Evolutionary conservation across 1,140 invertebrate species (phyloP).

Genomic region (Lordiphosa clarofinis): DNA sequence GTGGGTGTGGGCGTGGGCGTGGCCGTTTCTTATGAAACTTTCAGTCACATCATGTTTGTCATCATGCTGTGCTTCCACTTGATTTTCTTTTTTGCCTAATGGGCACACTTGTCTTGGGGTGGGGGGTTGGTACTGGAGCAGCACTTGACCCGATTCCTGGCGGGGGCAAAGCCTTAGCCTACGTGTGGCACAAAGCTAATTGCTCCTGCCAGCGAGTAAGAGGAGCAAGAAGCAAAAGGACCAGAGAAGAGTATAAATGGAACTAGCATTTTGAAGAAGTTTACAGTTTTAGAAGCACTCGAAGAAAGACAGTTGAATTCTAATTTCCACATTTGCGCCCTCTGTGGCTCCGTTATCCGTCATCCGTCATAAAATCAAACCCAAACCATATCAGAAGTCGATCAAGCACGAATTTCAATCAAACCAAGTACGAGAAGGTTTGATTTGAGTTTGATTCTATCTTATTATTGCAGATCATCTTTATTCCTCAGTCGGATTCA

Average conservation of each 20-base stretch:
- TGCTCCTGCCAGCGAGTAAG: conserved; percentile 15
- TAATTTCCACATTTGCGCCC: too few relatives aligned
- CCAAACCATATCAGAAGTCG: too few relatives aligned
- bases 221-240: neutral
- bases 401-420: too few relatives aligned
- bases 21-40: conserved; percentile 35
- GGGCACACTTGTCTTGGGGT: conserved; percentile 55
- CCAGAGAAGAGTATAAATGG: neutral
- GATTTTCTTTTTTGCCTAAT: conserved; percentile 59
- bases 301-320: too few relatives aligned
- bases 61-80: conserved; percentile 31
- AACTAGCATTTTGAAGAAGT: conserved; percentile 5
- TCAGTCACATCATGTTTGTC: conserved; percentile 43
- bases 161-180: conserved; percentile 13
- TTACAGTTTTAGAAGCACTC: too few relatives aligned
- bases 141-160: conserved; percentile 52
- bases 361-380: too few relatives aligned
- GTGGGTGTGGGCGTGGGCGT: neutral
- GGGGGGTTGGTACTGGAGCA: conserved; percentile 28
- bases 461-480: too few relatives aligned
- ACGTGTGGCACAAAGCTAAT: conserved; percentile 56
- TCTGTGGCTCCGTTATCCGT: too few relatives aligned
- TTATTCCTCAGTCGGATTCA: too few relatives aligned
- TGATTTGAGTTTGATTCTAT: too few relatives aligned
- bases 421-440: too few relatives aligned